Evolutionary conservation across 2,113 vertebrate genomes (phyloP).

Genomic region (Odobenus rosmarus): DNA sequence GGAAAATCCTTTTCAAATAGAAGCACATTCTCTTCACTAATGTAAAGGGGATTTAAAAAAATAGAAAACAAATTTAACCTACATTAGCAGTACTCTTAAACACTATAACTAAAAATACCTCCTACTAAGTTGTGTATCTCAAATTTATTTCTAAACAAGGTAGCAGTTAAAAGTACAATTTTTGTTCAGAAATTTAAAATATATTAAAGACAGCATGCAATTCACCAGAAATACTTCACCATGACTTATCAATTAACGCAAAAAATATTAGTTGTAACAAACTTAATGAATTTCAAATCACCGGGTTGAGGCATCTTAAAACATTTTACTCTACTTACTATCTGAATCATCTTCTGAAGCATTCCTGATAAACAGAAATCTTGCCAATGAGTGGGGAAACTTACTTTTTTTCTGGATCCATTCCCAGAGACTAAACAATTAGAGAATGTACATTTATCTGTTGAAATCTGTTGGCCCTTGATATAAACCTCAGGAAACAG

Average conservation of each 20-base stretch:
- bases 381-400: background rate
- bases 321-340: background rate
- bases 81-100: background rate
- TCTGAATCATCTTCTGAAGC: background rate
- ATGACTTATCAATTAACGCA: background rate
- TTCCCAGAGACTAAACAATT: background rate
- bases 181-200: constrained; percentile 53
- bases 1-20: background rate
- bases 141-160: constrained; percentile 31
- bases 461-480: background rate
- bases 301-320: background rate
- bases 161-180: background rate
- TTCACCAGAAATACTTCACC: background rate
- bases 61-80: constrained; percentile 32
- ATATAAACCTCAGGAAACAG: constrained; percentile 3
- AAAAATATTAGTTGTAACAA: background rate
- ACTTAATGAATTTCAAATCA: constrained; percentile 9
- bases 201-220: background rate
- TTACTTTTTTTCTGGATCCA: background rate
- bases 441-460: background rate
- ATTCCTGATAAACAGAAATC: background rate
- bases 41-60: background rate
- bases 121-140: background rate
- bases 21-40: background rate
- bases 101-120: background rate